Conservation (phyloP, 2,797 vertebrate genomes). For the Florisuga fusca region DNA sequence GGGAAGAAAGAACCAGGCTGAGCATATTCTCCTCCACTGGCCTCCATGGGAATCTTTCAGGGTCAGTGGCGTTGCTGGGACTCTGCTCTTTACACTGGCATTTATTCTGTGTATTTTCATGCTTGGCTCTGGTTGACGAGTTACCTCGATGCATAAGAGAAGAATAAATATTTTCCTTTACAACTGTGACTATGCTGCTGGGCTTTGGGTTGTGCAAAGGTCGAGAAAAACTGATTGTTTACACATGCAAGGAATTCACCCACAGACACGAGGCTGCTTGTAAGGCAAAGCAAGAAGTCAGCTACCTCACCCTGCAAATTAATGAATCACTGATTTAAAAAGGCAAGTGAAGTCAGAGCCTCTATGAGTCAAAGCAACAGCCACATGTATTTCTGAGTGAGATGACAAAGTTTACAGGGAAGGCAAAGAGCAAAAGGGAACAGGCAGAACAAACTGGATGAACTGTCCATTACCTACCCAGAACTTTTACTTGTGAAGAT, state of each 20-base stretch:
- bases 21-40: background rate
- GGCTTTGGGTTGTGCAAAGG: slow-evolving; percentile 32
- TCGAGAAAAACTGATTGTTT: slow-evolving; percentile 13
- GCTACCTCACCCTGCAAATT: background rate
- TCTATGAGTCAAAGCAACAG: background rate
- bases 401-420: background rate
- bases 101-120: background rate
- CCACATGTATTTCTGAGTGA: background rate
- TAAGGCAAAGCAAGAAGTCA: slow-evolving; percentile 28
- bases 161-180: slow-evolving; percentile 43
- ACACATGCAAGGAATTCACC: slow-evolving; percentile 28
- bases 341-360: slow-evolving; percentile 5
- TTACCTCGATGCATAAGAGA: background rate
- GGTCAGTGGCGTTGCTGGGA: slow-evolving; percentile 38
- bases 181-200: background rate
- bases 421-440: background rate
- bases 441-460: background rate
- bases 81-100: background rate
- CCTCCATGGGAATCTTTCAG: background rate
- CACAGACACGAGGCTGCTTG: slow-evolving; percentile 16
- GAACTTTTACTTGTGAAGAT: background rate
- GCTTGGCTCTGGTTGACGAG: slow-evolving; percentile 12
- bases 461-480: background rate
- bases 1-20: background rate
- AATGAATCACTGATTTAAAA: slow-evolving; percentile 40